phyloP scores from a whole-genome alignment of 2,888 invertebrate species.

The Cryptosula pallasiana region DNA sequence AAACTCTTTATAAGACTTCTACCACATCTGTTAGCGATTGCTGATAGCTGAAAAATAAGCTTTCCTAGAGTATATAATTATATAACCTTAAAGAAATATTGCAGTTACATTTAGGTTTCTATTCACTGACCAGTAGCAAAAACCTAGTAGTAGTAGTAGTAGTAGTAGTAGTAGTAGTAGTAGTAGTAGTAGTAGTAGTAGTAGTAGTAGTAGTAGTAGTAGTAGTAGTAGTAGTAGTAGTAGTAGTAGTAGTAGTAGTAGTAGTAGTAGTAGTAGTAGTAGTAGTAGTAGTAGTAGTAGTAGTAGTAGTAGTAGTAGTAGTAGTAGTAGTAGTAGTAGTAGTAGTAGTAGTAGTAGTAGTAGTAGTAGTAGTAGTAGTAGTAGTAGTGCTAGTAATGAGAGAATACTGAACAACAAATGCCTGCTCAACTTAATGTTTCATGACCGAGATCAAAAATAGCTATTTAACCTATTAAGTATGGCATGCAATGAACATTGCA shows the following conservation, averaged over 20 bases:
- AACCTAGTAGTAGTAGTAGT: constrained; percentile 22
- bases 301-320: constrained; percentile 18
- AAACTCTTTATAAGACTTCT: too few species aligned
- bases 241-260: constrained; percentile 23
- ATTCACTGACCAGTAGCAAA: not conserved
- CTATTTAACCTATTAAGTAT: too few species aligned
- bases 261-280: constrained; percentile 17
- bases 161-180: constrained; percentile 23
- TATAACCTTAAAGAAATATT: too few species aligned
- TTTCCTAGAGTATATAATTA: too few species aligned
- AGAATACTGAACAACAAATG: too few species aligned
- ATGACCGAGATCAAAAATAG: too few species aligned
- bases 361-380: constrained; percentile 21
- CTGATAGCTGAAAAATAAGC: too few species aligned
- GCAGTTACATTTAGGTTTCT: too few species aligned
- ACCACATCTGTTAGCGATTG: too few species aligned
- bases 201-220: constrained; percentile 23
- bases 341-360: constrained; percentile 17
- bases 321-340: constrained; percentile 22
- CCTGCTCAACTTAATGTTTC: too few species aligned
- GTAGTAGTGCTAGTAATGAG: not conserved
- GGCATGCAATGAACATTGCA: too few species aligned
- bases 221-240: constrained; percentile 21
- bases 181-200: constrained; percentile 22
- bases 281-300: constrained; percentile 15